Base-by-base conservation (phyloP, 2,888 invertebrate genomes). In the Stenotaenia linearis region DNA sequence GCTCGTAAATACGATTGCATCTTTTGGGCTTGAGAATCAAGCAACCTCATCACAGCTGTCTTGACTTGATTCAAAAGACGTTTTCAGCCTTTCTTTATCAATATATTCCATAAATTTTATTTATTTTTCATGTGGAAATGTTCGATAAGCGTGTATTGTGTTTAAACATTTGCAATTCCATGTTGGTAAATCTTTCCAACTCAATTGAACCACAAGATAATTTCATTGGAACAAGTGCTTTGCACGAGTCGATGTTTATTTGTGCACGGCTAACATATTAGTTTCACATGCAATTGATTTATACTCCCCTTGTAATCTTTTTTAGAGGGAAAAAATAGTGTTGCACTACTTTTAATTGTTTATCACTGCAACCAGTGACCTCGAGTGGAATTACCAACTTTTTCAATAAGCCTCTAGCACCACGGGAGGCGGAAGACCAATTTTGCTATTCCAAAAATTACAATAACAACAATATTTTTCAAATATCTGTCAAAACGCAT, bases 1-100 rank as follows among this genome's bases (percentile, higher is more conserved):
- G 69, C 69, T 69, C 69, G 69, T 69, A 69, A 61, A 69, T 69
- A 69, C 69, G 69, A 69, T 69, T 69, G 69, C 69, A 69, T 69
- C 69, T 69, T 69, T 69, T 69, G 69, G 69, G 69, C 69, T 69
- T 69, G 69, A 69, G 69, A 69, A 69, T 69, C 69, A 69, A 28
- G 69, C 69, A 69, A 69, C 25, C 69, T 69, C 69, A 69, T 69
- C 69, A 69, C 69, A 69, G 69, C 69, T 69, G 69, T 25, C 69
- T 69, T n/a, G 69, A 69, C 69, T 69, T 69, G 69, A 25, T 45
- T 25, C 69, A 28, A 10, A 69, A 69, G 69, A 69, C 69, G 15
- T 69, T 69, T 15, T 28, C 28, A 69, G n/a, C 69, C 5, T 28
- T 69, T 69, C 25, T 10, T 10, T 25, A 28, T 69, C 23, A 15